phyloP scores from a whole-genome alignment of 2,888 invertebrate species.

The Stenchaetothrips biformis region DNA sequence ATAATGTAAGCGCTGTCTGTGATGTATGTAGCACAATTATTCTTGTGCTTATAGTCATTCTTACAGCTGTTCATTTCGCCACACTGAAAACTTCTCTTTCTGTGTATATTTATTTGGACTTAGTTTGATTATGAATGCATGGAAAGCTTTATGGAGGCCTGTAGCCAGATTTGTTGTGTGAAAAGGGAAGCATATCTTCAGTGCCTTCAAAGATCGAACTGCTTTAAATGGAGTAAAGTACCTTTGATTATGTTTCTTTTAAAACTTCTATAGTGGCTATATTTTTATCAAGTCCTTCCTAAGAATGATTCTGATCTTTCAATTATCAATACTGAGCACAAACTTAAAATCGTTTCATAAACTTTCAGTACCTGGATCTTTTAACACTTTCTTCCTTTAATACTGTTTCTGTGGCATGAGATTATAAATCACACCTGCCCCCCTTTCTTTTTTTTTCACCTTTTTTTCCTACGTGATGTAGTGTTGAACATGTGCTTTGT shows the following conservation, averaged over 20 bases:
- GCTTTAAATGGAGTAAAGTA: neutral
- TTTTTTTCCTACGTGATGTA: too few species aligned
- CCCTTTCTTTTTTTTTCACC: too few species aligned
- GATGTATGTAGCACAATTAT: conserved; percentile 10
- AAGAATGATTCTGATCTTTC: neutral
- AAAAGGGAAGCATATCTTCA: neutral
- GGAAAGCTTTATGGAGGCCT: neutral
- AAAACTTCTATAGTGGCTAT: neutral
- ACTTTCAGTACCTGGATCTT: neutral
- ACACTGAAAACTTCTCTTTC: neutral
- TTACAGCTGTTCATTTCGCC: neutral
- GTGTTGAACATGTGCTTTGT: too few species aligned
- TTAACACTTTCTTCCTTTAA: neutral
- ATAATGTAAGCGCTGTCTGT: conserved; percentile 15
- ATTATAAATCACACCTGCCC: too few species aligned
- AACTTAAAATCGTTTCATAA: neutral
- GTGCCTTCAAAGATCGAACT: neutral
- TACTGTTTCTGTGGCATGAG: neutral
- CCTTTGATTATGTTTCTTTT: neutral
- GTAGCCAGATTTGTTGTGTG: neutral
- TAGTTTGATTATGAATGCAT: neutral
- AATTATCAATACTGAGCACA: neutral
- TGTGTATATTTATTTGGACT: neutral
- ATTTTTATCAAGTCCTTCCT: too few species aligned
- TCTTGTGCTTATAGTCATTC: neutral